A percentile compares a stretch with the other conserved stretches of the same genome.
Conservation (phyloP, 2,888 invertebrate species). For the Germaria angustata region DNA sequence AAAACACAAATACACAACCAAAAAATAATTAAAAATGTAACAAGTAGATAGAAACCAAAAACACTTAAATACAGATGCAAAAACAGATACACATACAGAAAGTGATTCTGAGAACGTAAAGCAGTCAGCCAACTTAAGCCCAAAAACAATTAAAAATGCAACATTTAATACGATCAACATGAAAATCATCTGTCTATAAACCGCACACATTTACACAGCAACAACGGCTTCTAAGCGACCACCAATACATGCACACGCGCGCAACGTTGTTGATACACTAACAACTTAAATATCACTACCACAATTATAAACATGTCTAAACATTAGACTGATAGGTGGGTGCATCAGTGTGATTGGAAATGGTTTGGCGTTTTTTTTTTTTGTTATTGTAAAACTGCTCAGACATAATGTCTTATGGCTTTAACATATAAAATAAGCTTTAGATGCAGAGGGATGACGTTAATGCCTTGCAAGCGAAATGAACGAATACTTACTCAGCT, state of each 20-base stretch:
- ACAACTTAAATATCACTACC: conserved; percentile 12
- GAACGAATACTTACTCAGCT: conserved; percentile 85
- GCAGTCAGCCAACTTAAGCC: conserved; percentile 13
- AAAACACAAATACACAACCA: neutral
- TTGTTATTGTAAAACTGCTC: neutral
- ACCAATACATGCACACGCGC: neutral
- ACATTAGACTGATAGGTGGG: neutral
- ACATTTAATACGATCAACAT: conserved; percentile 56
- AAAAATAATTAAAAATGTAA: conserved; percentile 51
- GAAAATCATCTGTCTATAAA: conserved; percentile 54
- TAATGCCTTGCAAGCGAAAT: neutral
- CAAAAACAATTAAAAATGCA: conserved; percentile 47
- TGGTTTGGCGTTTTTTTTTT: neutral
- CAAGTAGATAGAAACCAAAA: conserved; percentile 15
- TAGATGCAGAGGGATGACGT: neutral
- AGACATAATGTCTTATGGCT: neutral
- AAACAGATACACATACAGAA: neutral
- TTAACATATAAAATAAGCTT: neutral
- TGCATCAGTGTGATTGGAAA: neutral
- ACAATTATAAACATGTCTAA: conserved; percentile 27
- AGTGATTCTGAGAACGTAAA: neutral
- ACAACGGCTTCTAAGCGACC: conserved; percentile 1
- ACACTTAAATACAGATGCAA: conserved; percentile 20
- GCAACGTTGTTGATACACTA: conserved; percentile 14
- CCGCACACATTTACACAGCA: conserved; percentile 1